These are phyloP conservation scores for Proctacanthus coquilletti DNA, from an alignment of 1,140 invertebrate genomes.

Conservation along the genomic window DNA sequence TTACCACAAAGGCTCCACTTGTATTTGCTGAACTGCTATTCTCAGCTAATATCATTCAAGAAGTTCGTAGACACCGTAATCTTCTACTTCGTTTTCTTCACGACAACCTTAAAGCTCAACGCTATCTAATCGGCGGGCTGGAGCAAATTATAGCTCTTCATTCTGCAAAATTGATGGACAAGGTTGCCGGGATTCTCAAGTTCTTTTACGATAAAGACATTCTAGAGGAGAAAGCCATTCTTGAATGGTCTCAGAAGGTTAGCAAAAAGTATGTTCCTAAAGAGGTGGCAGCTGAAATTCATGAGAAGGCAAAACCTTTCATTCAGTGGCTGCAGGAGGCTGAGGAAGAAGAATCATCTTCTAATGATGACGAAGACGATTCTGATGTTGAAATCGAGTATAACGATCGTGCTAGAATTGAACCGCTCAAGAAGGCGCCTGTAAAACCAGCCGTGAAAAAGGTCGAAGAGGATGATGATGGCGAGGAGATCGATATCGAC, in stretches of 20 bases:
- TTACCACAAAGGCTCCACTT: conserved; percentile 85
- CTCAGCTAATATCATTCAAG: conserved; percentile 52
- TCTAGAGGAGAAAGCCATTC: conserved; percentile 79
- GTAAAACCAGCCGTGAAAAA: conserved; percentile 32
- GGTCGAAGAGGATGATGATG: conserved; percentile 51
- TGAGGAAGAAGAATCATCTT: conserved; percentile 79
- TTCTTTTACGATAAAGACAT: conserved; percentile 90
- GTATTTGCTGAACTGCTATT: conserved; percentile 89
- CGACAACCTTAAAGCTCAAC: conserved; percentile 81
- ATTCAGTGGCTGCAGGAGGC: conserved; percentile 95
- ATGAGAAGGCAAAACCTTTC: conserved; percentile 81
- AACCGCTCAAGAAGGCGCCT: conserved; percentile 50
- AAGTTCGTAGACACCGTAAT: conserved; percentile 54
- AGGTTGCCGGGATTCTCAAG: conserved; percentile 77
- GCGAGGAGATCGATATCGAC: conserved; percentile 78
- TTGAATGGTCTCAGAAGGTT: conserved; percentile 91
- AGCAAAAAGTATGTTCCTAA: conserved; percentile 89
- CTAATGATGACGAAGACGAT: conserved; percentile 51
- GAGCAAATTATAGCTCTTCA: conserved; percentile 84
- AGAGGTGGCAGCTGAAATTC: conserved; percentile 82
- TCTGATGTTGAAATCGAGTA: conserved; percentile 71
- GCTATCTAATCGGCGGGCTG: conserved; percentile 86
- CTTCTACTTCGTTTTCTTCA: conserved; percentile 74
- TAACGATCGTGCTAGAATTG: conserved; percentile 64
- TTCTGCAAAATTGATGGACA: conserved; percentile 62